Base-by-base conservation (phyloP, 2,888 invertebrate species). In the Gari tellinella region DNA sequence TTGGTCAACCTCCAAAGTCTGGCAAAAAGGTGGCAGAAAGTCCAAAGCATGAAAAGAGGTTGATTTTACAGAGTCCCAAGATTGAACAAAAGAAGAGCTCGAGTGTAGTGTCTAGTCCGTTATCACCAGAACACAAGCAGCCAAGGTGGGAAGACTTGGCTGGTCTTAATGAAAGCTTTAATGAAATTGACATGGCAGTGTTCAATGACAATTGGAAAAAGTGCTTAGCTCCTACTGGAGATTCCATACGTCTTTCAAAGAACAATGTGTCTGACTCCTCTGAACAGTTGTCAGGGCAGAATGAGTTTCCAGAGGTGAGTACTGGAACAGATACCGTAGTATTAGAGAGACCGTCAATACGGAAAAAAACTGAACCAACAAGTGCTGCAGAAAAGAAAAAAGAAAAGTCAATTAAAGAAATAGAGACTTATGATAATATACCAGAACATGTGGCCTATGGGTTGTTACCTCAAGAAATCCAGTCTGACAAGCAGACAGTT, bases 91-190 rank as follows among this genome's bases (percentile, higher is more conserved):
- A 45, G 38, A 75, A 68, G 51, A 64, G 46, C 43, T 46, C 58
- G 21, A 63, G 67, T 45, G n/a, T 41, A 15, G 72, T 79, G 14
- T 67, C 80, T n/a, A 84, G 84, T 74, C 84, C 84, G 12, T 43
- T 82, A 41, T 84, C 84, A 45, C 84, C 84, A 37, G 69, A 82
- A 45, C 82, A 84, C 57, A 80, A 78, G 40, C 80, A 82, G 49
- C 84, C 84, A 31, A 64, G 84, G 19, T 84, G 84, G 84, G 84
- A 84, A 60, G 84, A 84, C 63, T 61, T 84, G 19, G 84, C 84
- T 15, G 79, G 84, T 4, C 52, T 84, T n/a, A 84, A 84, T 76
- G 82, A 84, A 43, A 80, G 79, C 63, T 83, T 83, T 64, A 76
- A 76, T 63, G 82, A 78, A 41, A 65, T 83, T 51, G 80, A 80